phyloP scores from a whole-genome alignment of 2,113 vertebrate genomes.

The Forbesichthys agassizii region DNA sequence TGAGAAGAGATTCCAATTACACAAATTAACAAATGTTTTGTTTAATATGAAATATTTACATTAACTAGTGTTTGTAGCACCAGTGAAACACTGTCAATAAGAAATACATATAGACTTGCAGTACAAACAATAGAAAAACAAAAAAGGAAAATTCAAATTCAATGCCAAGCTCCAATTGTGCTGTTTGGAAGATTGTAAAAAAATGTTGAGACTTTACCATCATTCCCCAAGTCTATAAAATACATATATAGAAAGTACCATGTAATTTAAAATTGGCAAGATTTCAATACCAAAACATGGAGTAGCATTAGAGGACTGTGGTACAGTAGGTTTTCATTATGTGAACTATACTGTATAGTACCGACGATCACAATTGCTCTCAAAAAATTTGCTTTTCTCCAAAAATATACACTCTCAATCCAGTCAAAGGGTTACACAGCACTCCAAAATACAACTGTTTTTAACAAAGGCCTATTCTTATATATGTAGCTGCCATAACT shows the following conservation, averaged over 20 bases:
- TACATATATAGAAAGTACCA: conserved; percentile 13
- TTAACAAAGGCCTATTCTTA: conserved; percentile 56
- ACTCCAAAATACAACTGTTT: conserved; percentile 38
- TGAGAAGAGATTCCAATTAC: background rate
- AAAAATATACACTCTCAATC: conserved; percentile 30
- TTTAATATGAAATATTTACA: background rate
- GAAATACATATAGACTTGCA: background rate
- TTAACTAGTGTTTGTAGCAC: background rate
- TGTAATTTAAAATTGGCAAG: background rate
- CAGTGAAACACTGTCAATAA: background rate
- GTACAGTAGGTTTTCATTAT: background rate
- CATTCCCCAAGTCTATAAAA: conserved; percentile 18
- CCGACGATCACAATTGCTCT: conserved; percentile 18
- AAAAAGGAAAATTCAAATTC: background rate
- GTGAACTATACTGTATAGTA: conserved; percentile 5
- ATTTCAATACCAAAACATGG: background rate
- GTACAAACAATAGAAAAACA: conserved; percentile 11
- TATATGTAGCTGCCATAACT: conserved; percentile 69
- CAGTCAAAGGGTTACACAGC: conserved; percentile 28
- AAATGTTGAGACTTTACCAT: background rate
- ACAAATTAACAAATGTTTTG: background rate
- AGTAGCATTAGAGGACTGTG: background rate
- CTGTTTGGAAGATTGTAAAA: conserved; percentile 36
- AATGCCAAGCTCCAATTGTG: conserved; percentile 21
- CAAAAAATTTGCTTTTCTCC: conserved; percentile 20